Evolutionary conservation across 2,888 invertebrate species (phyloP).

Genomic region (Xestia rhomboidea): DNA sequence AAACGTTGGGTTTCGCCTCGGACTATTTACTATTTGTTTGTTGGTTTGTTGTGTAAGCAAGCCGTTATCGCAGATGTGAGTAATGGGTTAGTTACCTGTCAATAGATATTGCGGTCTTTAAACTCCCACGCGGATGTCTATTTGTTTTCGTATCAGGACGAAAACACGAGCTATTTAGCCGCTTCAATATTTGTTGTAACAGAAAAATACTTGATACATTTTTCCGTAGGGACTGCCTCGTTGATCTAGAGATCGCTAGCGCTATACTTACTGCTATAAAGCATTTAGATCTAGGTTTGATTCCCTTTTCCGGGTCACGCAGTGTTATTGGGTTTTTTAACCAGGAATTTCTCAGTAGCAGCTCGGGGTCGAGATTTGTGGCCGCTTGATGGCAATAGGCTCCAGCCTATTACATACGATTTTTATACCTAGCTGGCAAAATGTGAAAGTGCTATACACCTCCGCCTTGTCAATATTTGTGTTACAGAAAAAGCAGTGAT

Average conservation of each 20-base stretch:
- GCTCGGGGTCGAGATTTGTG: background rate
- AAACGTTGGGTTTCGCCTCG: background rate
- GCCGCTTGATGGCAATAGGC: background rate
- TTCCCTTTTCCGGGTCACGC: background rate
- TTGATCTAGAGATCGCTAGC: background rate
- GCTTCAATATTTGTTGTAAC: background rate
- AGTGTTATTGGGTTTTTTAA: background rate
- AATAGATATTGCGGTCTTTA: slow-evolving; percentile 22
- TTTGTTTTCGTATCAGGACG: slow-evolving; percentile 25
- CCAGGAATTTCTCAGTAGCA: background rate
- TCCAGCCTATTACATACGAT: too few species aligned
- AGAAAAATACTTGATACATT: background rate
- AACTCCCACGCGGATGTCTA: slow-evolving; percentile 18
- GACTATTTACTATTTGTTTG: background rate
- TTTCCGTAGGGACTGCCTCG: background rate
- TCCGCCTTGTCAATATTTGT: background rate
- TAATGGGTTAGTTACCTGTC: slow-evolving; percentile 31
- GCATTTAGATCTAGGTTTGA: background rate
- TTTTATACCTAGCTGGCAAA: background rate
- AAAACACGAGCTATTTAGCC: slow-evolving; percentile 1
- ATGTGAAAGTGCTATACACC: background rate
- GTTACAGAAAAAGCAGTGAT: slow-evolving; percentile 1
- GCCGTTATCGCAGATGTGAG: slow-evolving; percentile 23
- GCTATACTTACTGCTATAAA: background rate
- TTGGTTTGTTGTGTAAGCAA: slow-evolving; percentile 15